These are phyloP conservation scores for Bradypus variegatus DNA, from an alignment of 2,797 vertebrate genomes.

Conservation along the genomic window DNA sequence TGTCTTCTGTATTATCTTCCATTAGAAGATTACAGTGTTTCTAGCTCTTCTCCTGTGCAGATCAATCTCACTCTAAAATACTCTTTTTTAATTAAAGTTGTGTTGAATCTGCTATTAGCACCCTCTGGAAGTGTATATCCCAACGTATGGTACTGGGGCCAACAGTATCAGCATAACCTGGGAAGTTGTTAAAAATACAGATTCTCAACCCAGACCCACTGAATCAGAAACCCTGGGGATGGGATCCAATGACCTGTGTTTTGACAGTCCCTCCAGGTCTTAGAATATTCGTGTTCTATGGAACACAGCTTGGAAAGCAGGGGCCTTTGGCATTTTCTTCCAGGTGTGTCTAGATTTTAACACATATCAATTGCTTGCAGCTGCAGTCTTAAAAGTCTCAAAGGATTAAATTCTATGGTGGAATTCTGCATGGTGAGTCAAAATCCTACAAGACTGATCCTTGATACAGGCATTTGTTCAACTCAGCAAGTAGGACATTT, in stretches of 20 bases:
- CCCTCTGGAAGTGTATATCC: background rate
- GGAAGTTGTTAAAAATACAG: background rate
- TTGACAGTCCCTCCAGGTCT: background rate
- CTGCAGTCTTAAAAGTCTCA: background rate
- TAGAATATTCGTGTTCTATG: background rate
- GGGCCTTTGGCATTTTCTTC: background rate
- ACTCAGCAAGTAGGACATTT: background rate
- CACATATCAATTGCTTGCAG: background rate
- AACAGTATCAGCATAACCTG: background rate
- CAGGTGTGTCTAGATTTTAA: background rate
- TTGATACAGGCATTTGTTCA: background rate
- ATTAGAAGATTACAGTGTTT: background rate
- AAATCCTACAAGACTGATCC: background rate
- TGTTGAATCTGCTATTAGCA: background rate
- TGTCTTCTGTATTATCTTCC: background rate
- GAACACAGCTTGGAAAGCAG: background rate
- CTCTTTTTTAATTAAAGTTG: background rate
- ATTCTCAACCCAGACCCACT: background rate
- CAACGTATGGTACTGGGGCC: background rate
- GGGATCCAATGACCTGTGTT: accelerated
- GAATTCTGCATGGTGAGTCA: background rate
- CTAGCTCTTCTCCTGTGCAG: too few relatives aligned
- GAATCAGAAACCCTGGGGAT: background rate
- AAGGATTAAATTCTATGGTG: background rate
- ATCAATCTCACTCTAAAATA: too few relatives aligned